These are phyloP conservation scores for Opisthocomus hoazin DNA, from an alignment of 2,113 vertebrate species.

Conservation along the genomic window DNA sequence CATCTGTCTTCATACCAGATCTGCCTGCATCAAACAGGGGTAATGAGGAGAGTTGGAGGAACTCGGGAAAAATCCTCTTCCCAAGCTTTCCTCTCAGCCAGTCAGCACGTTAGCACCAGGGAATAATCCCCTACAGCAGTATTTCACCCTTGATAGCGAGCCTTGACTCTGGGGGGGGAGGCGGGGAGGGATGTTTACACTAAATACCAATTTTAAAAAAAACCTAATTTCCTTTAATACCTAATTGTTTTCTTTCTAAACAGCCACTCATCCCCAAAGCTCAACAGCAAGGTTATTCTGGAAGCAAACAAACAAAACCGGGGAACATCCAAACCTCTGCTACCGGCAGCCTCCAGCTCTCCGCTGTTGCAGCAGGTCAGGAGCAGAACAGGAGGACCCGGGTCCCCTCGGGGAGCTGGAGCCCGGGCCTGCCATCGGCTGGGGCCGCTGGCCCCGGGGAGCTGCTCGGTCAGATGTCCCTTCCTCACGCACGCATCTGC, in stretches of 20 bases:
- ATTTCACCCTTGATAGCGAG: neutral
- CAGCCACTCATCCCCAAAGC: neutral
- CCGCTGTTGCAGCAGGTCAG: rapidly evolving
- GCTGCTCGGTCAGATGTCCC: neutral
- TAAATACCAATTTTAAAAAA: neutral
- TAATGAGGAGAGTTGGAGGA: neutral
- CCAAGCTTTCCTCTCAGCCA: neutral
- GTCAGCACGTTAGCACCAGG: neutral
- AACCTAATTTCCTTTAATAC: neutral
- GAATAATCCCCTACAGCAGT: neutral
- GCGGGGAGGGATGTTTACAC: rapidly evolving
- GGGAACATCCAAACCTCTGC: neutral
- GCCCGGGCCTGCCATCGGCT: neutral
- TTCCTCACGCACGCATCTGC: rapidly evolving
- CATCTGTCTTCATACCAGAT: neutral
- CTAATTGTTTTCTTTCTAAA: neutral
- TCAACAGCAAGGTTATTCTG: neutral
- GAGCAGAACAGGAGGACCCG: rapidly evolving
- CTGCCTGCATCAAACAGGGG: neutral
- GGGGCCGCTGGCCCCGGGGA: neutral
- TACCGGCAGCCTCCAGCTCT: neutral
- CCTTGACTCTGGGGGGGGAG: neutral
- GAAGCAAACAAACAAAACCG: neutral
- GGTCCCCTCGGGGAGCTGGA: rapidly evolving
- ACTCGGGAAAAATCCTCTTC: neutral